phyloP scores from a whole-genome alignment of 2,113 vertebrate species.

The Lophochroa leadbeateri region DNA sequence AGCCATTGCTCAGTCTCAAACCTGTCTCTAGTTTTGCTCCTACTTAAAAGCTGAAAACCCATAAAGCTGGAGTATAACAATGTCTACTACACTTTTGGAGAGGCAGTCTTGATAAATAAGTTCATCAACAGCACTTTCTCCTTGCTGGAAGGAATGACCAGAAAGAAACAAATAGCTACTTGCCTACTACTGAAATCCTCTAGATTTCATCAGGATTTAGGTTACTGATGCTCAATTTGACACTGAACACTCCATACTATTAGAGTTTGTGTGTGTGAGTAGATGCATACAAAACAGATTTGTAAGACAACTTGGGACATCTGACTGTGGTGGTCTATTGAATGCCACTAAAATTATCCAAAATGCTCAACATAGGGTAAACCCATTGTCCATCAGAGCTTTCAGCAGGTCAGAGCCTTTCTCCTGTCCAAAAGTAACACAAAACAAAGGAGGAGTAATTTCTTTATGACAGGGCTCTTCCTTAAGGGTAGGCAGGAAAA shows the following conservation, averaged over 20 bases:
- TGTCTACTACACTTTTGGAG: not conserved
- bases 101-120: not conserved
- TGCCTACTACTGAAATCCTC: not conserved
- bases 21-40: not conserved
- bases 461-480: constrained; percentile 14
- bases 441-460: not conserved
- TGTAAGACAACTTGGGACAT: not conserved
- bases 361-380: not conserved
- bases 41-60: not conserved
- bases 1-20: not conserved
- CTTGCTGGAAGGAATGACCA: not conserved
- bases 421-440: not conserved
- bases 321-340: not conserved
- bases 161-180: not conserved
- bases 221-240: not conserved
- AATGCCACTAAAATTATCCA: not conserved
- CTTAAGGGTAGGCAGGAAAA: not conserved
- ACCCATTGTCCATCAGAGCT: not conserved
- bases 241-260: not conserved
- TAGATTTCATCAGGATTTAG: not conserved
- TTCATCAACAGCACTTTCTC: not conserved
- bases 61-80: not conserved
- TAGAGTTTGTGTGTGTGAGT: not conserved
- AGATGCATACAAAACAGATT: not conserved
- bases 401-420: not conserved